Evolutionary conservation across 2,797 vertebrate species (phyloP).

Genomic region (Prunella strophiata): DNA sequence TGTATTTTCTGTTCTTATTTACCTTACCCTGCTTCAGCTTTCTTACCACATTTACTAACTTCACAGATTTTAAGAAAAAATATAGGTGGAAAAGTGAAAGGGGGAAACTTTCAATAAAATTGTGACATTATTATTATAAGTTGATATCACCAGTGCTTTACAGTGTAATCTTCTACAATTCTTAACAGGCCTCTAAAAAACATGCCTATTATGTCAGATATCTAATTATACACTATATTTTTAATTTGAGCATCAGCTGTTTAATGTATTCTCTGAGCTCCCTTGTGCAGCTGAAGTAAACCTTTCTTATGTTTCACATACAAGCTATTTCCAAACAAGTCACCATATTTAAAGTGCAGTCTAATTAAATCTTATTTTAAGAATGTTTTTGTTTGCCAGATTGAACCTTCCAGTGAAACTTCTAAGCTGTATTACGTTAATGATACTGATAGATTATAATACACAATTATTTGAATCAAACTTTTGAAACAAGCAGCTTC

Average conservation of each 20-base stretch:
- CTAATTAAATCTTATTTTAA: conserved; percentile 64
- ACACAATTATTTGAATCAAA: conserved; percentile 69
- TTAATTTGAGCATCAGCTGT: conserved; percentile 16
- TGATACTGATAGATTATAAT: conserved; percentile 52
- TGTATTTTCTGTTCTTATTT: not conserved
- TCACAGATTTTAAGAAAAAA: not conserved
- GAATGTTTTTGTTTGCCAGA: conserved; percentile 56
- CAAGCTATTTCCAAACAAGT: conserved; percentile 53
- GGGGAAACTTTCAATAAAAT: not conserved
- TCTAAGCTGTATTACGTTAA: conserved; percentile 35
- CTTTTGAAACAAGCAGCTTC: conserved; percentile 69
- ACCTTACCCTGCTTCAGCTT: not conserved
- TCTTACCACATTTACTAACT: not conserved
- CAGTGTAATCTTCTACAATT: not conserved
- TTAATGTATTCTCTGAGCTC: not conserved
- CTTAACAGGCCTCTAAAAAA: not conserved
- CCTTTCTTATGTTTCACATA: not conserved
- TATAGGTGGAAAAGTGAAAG: not conserved
- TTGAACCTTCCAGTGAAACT: conserved; percentile 29
- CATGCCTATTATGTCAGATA: not conserved
- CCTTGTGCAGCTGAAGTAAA: not conserved
- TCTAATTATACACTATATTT: conserved; percentile 1
- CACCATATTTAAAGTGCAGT: conserved; percentile 38
- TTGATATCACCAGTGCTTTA: not conserved
- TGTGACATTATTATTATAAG: not conserved